Base-by-base conservation (phyloP, 2,888 invertebrate genomes). In the Athrips mouffetella region DNA sequence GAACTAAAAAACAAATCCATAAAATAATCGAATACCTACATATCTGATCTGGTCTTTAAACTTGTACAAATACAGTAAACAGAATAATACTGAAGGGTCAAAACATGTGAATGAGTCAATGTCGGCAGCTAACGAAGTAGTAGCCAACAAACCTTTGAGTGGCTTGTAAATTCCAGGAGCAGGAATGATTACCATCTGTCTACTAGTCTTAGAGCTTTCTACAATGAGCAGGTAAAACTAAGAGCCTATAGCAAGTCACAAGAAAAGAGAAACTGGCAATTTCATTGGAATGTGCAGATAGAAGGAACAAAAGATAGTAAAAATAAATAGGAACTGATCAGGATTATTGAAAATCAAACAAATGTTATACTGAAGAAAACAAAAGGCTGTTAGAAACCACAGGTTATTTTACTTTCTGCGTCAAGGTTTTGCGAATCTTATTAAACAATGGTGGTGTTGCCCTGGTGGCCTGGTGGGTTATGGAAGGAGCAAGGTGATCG, bases 401-500 rank as follows among this genome's bases (percentile, higher is more conserved):
- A 37, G 40, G 49, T 40, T 45, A 50, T 51, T 49, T 37, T 21
- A 37, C 37, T 37, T 37, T n/a, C 37, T 18, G 20, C 21, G 20
- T 60, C 55, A 56, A 55, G 63, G 58, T 59, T 71, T 73, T 57
- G 70, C 74, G 63, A 62, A 61, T 60, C 62, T 63, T 62, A 71
- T 74, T 73, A 73, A 63, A 67, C 66, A 67, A 68, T 66, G 65
- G 64, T 55, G 65, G 70, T 74, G 33, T 13, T 33, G 33, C 11
- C 21, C 10, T n/a, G 33, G 33, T 33, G 33, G 21, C 21, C 10
- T n/a, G 72, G 74, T 72, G 68, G 35, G 33, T 68, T 70, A 69
- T 71, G 67, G 65, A 63, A 59, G 40, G 11, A 11, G 49, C 58
- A 73, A 75, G 81, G 82, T 82, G 80, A 80, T 78, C 80, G 82